Percentiles rank a stretch among this genome's conserved stretches.
Conservation (phyloP, 2,888 invertebrate species). For the Pollenia angustigena region DNA sequence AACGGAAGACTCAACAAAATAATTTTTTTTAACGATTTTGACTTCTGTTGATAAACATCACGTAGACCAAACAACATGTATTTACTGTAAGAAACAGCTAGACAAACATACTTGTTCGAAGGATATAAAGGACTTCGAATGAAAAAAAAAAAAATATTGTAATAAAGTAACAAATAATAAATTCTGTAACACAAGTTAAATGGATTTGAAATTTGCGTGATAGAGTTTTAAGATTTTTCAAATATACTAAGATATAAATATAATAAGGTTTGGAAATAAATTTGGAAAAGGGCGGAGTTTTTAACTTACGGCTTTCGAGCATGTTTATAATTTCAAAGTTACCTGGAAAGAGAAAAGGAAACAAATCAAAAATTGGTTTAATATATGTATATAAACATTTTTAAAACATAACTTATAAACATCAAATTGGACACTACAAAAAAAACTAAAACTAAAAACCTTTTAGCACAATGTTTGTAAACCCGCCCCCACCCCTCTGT, state of each 20-base stretch:
- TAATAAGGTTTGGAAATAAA: constrained; percentile 7
- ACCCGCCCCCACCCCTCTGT: neutral
- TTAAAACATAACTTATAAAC: neutral
- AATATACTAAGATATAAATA: neutral
- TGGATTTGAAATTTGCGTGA: constrained; percentile 70
- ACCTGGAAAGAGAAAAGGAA: constrained; percentile 51
- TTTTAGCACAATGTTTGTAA: neutral
- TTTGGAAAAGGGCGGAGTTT: neutral
- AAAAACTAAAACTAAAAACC: neutral
- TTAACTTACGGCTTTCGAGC: constrained; percentile 23
- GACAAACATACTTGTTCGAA: constrained; percentile 1
- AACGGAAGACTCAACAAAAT: constrained; percentile 28
- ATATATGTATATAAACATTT: neutral
- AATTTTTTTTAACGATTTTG: constrained; percentile 49
- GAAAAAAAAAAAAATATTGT: neutral
- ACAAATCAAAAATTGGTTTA: constrained; percentile 22
- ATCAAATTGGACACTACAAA: neutral
- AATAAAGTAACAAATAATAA: constrained; percentile 50
- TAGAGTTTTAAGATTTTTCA: constrained; percentile 34
- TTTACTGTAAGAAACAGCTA: constrained; percentile 18
- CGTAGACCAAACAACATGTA: constrained; percentile 60
- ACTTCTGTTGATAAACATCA: constrained; percentile 69
- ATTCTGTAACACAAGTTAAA: constrained; percentile 54
- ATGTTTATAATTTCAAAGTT: neutral
- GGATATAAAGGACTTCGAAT: constrained; percentile 31